These are phyloP conservation scores for Leucoraja ocellata DNA, from an alignment of 2,797 vertebrate species.

Conservation along the genomic window DNA sequence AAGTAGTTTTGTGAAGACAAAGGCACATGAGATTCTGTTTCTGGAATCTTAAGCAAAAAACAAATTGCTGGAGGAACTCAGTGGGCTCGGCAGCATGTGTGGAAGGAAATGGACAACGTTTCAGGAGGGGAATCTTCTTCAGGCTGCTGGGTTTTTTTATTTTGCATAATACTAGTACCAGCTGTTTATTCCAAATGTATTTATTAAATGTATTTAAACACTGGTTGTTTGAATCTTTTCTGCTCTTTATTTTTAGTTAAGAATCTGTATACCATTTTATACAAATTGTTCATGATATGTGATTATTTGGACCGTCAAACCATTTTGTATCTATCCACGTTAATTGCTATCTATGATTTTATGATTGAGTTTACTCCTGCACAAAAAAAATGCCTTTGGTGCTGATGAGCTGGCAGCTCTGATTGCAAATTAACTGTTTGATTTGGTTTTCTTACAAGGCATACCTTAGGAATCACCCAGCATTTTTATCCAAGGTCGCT, in stretches of 20 bases:
- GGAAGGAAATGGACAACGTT: too few relatives aligned
- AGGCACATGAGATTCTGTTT: too few relatives aligned
- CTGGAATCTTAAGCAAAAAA: too few relatives aligned
- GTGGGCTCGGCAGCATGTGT: too few relatives aligned
- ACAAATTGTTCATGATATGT: background rate
- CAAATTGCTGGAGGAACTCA: too few relatives aligned
- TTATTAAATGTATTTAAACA: background rate
- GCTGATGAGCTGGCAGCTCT: background rate
- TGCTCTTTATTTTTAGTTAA: background rate
- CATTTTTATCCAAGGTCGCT: background rate
- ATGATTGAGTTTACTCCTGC: background rate
- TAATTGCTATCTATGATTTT: background rate
- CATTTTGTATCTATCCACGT: background rate
- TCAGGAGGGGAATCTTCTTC: too few relatives aligned
- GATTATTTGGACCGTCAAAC: background rate
- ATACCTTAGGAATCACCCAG: background rate
- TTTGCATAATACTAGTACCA: too few relatives aligned
- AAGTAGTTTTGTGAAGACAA: too few relatives aligned
- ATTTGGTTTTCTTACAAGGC: conserved; percentile 14
- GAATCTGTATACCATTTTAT: background rate
- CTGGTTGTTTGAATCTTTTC: background rate
- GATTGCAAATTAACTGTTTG: background rate
- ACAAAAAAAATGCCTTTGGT: background rate
- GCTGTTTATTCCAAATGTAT: too few relatives aligned
- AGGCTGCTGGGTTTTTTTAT: too few relatives aligned